A percentile compares a stretch with the other conserved stretches of the same genome.
These are phyloP conservation scores for Galerucella calmariensis DNA, from an alignment of 2,888 invertebrate species.

Conservation along the genomic window DNA sequence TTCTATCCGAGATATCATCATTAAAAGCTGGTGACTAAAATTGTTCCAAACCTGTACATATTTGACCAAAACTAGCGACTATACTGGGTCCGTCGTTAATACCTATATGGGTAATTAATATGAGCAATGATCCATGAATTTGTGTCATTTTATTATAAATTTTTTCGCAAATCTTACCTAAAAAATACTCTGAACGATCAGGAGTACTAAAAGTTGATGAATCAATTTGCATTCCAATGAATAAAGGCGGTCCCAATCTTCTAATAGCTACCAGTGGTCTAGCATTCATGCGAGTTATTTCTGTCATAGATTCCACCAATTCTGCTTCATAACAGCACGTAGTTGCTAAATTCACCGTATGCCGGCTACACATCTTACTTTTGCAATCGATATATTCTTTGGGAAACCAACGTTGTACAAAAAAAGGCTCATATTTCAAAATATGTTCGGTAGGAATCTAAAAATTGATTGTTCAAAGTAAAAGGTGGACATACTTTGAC, in stretches of 20 bases:
- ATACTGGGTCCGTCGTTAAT: background rate
- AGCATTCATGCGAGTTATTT: background rate
- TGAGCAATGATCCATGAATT: too few relatives aligned
- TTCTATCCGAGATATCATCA: too few relatives aligned
- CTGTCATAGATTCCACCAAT: background rate
- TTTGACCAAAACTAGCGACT: background rate
- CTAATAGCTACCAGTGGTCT: slow-evolving; percentile 6
- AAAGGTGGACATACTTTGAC: background rate
- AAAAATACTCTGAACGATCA: background rate
- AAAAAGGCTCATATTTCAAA: slow-evolving; percentile 10
- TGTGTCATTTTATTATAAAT: background rate
- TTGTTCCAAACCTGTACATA: background rate
- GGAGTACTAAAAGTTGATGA: background rate
- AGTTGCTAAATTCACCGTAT: background rate
- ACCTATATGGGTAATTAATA: background rate
- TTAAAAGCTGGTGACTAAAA: background rate
- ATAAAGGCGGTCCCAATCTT: slow-evolving; percentile 5
- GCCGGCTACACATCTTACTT: background rate
- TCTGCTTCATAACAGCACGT: slow-evolving; percentile 1
- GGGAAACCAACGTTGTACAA: slow-evolving; percentile 5
- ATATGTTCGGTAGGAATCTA: slow-evolving; percentile 7
- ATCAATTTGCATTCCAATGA: slow-evolving; percentile 6
- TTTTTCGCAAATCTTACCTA: background rate
- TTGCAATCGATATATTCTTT: slow-evolving; percentile 8
- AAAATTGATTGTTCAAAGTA: background rate